Conservation (phyloP, 2,797 vertebrate genomes). For the Sternotherus odoratus region DNA sequence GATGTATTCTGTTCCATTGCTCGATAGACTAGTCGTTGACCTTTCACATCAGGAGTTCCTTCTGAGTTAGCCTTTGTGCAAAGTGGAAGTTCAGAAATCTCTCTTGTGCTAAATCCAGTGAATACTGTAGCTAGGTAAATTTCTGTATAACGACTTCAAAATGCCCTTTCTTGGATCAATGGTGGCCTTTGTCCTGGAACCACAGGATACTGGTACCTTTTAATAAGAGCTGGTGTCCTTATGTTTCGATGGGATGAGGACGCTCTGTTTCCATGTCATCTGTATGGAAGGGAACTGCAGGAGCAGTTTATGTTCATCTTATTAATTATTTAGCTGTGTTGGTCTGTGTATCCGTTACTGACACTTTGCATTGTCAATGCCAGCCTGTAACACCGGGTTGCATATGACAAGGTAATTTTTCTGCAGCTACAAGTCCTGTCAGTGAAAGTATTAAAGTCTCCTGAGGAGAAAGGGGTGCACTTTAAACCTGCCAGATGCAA, state of each 20-base stretch:
- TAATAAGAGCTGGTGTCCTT: neutral
- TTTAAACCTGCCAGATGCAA: constrained; percentile 83
- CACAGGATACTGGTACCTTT: fast-evolving
- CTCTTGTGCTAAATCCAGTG: fast-evolving
- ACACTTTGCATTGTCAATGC: constrained; percentile 63
- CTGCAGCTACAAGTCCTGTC: constrained; percentile 50
- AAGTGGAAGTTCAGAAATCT: neutral
- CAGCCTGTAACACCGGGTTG: constrained; percentile 72
- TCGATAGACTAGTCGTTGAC: neutral
- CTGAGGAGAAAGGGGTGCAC: constrained; percentile 61
- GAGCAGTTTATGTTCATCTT: neutral
- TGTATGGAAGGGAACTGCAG: neutral
- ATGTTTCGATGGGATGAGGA: fast-evolving
- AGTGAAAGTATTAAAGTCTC: constrained; percentile 71
- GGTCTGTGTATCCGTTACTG: constrained; percentile 75
- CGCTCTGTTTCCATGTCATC: neutral
- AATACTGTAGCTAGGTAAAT: neutral
- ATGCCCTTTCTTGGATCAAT: neutral
- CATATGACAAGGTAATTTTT: constrained; percentile 56
- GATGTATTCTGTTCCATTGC: neutral
- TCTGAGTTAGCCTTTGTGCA: neutral
- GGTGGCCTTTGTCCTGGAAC: neutral
- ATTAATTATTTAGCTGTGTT: constrained; percentile 83
- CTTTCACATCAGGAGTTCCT: constrained; percentile 15
- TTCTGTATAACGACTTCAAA: fast-evolving